Evolutionary conservation across 2,888 invertebrate genomes (phyloP).

Genomic region (Zootermopsis nevadensis): DNA sequence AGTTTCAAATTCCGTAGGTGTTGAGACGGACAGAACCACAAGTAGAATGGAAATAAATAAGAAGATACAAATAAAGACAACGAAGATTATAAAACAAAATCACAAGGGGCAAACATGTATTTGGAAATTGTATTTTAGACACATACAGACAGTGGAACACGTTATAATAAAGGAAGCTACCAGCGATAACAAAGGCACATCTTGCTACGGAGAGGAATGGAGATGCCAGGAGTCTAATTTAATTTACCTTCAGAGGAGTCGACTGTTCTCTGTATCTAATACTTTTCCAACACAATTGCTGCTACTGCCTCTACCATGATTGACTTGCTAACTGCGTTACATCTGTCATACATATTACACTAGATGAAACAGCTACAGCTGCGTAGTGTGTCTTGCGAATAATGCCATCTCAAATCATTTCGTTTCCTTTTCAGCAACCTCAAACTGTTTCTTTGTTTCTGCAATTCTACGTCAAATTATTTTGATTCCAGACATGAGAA

Average conservation of each 20-base stretch:
- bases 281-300: not conserved
- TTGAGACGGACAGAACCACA: not conserved
- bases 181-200: not conserved
- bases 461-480: too few relatives aligned
- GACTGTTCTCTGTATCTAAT: not conserved
- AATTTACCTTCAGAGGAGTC: not conserved
- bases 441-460: not conserved
- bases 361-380: not conserved
- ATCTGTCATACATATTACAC: not conserved
- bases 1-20: not conserved
- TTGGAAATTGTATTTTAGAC: not conserved
- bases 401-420: not conserved
- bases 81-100: not conserved
- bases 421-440: not conserved
- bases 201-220: not conserved
- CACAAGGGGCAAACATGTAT: not conserved
- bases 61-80: not conserved
- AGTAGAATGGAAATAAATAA: not conserved
- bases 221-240: not conserved
- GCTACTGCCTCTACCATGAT: not conserved
- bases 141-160: not conserved
- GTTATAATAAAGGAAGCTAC: slow-evolving; percentile 17
- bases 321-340: slow-evolving; percentile 17
- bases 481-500: too few relatives aligned
- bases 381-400: not conserved